phyloP scores from a whole-genome alignment of 1,140 invertebrate genomes.

The Drosophila kohkoa region DNA sequence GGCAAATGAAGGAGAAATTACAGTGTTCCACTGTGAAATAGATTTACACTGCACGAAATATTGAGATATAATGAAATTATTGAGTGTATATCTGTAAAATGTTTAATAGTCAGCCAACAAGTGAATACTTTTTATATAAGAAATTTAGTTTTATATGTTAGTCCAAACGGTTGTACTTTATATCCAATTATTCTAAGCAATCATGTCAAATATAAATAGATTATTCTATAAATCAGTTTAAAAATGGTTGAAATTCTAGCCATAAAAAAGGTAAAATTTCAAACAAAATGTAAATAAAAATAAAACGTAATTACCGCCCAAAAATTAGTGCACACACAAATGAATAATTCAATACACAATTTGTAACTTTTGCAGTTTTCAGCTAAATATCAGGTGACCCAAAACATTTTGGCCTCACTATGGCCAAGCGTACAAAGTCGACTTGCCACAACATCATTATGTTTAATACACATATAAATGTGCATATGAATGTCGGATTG shows the following conservation, averaged over 20 bases:
- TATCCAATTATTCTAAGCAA: too few species aligned
- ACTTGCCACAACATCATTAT: conserved; percentile 3
- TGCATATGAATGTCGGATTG: background rate
- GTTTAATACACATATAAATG: background rate
- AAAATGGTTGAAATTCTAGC: too few species aligned
- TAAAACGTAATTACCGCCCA: background rate
- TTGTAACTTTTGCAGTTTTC: background rate
- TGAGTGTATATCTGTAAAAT: too few species aligned
- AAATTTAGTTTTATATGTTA: too few species aligned
- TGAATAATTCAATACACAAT: background rate
- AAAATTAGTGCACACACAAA: background rate
- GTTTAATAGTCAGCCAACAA: too few species aligned
- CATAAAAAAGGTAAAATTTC: background rate
- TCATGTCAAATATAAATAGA: too few species aligned
- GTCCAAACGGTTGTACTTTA: too few species aligned
- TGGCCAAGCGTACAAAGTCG: background rate
- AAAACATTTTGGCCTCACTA: conserved; percentile 1
- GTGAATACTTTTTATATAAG: too few species aligned
- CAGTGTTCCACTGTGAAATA: too few species aligned
- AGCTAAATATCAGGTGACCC: background rate
- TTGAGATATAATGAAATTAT: too few species aligned
- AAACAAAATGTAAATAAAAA: background rate
- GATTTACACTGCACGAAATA: too few species aligned
- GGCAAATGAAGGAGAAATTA: background rate
- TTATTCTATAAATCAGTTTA: too few species aligned